Percentiles rank a stretch among this genome's conserved stretches.
phyloP scores from a whole-genome alignment of 1,140 invertebrate genomes.

The Drosophila cardini region DNA sequence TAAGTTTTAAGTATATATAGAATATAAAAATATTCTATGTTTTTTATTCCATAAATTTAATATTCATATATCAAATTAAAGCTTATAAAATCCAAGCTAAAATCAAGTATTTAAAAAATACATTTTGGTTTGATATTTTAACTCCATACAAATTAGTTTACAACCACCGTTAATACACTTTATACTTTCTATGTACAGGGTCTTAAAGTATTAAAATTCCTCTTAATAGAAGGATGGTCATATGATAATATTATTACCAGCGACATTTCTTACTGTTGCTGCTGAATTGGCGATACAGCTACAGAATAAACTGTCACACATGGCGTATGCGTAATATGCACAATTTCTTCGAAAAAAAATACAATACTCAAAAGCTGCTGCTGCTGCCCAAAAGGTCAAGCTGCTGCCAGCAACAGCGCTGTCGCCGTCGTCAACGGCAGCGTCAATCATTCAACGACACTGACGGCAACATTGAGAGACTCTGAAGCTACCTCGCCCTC shows the following conservation, averaged over 20 bases:
- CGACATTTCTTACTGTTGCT: slow-evolving; percentile 2
- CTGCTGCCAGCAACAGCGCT: slow-evolving; percentile 30
- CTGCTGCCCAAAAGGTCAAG: slow-evolving; percentile 70
- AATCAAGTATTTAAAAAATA: too few relatives aligned
- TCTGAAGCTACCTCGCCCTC: slow-evolving; percentile 10
- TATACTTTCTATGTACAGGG: too few relatives aligned
- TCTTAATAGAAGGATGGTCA: background rate
- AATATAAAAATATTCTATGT: too few relatives aligned
- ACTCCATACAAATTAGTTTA: too few relatives aligned
- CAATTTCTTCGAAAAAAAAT: slow-evolving; percentile 25
- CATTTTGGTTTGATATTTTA: too few relatives aligned
- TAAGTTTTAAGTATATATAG: too few relatives aligned
- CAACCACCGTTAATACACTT: too few relatives aligned
- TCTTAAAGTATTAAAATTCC: too few relatives aligned
- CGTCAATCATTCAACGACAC: slow-evolving; percentile 50
- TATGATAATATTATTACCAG: slow-evolving; percentile 10
- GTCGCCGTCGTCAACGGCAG: slow-evolving; percentile 15
- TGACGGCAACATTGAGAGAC: slow-evolving; percentile 66
- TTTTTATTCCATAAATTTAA: too few relatives aligned
- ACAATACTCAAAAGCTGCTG: background rate
- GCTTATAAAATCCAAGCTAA: too few relatives aligned
- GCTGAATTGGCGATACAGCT: slow-evolving; percentile 3
- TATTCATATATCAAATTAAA: too few relatives aligned
- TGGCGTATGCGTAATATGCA: slow-evolving; percentile 59
- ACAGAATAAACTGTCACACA: slow-evolving; percentile 28